Evolutionary conservation across 2,888 invertebrate species (phyloP), one percentile per base, ranked within the genome.

Genomic region (Apamea sordens): DNA sequence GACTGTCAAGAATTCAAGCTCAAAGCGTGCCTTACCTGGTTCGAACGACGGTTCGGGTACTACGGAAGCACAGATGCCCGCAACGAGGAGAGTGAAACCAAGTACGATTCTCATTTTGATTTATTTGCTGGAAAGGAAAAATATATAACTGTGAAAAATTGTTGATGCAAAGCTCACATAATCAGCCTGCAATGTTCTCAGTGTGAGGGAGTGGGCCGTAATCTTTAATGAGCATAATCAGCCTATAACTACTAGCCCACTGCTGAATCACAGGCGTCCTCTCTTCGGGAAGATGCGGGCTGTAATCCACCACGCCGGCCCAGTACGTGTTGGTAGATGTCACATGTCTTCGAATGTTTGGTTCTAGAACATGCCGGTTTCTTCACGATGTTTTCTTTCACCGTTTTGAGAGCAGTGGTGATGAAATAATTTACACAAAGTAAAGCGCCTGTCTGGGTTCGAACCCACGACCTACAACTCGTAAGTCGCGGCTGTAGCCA

Each of bases 91-190:
- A 18, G 91, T 84, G 13, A 94, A 87, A 10, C 84, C 86, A 73
- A 93, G 83, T 56, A 92, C 32, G 32, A 68, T 50, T 84, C 92
- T 94, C 94, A 95, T 95, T 77, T 88, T 93, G 76, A 50, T 64
- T 67, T 67, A 59, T 59, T 59, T 53, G 0, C 69, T 73, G 15
- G 1, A 77, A 80, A 21, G 0, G 0, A 73, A 74, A 1, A 68
- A 41, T 5, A 24, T 8, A 6, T 47, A 11, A 47, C 10, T 28
- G 3, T 8, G 24, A 3, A 44, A 41, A 13, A 32, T n/a, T 36
- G 8, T 36, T 71, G 24, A 21, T 71, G 13, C 8, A 69, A 69
- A 47, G 5, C 4, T 44, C 67, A 41, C n/a, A 6, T n/a, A 15
- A 11, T 28, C 59, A 59, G 0, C n/a, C 2, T 28, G 2, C 2